These are phyloP conservation scores for Eurystomus glaucurus DNA, from an alignment of 2,797 vertebrate species.

Conservation along the genomic window DNA sequence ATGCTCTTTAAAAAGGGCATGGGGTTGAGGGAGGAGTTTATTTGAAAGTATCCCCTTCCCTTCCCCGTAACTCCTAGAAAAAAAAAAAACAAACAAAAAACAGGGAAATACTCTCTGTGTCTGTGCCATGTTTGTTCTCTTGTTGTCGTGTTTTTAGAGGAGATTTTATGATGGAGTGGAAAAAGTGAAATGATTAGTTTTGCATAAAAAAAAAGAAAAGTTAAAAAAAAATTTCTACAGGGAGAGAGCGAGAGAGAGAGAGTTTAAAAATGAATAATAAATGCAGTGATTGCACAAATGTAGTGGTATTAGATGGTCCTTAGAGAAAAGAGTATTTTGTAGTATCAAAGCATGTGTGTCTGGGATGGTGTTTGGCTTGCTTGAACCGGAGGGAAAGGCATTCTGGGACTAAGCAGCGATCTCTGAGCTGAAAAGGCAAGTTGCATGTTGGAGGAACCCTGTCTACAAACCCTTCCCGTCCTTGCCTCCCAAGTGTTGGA, in stretches of 20 bases:
- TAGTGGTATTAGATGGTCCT: constrained; percentile 80
- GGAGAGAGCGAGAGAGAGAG: constrained; percentile 76
- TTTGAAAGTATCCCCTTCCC: constrained; percentile 72
- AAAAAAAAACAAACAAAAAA: neutral
- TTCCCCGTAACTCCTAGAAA: constrained; percentile 1
- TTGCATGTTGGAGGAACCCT: constrained; percentile 68
- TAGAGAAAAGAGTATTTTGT: constrained; percentile 82
- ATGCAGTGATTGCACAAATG: constrained; percentile 85
- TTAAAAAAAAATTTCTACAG: constrained; percentile 83
- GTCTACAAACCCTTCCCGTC: constrained; percentile 58
- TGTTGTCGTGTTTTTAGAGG: constrained; percentile 85
- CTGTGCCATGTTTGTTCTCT: constrained; percentile 85
- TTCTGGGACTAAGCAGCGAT: constrained; percentile 58
- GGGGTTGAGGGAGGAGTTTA: constrained; percentile 41
- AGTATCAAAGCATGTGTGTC: constrained; percentile 73
- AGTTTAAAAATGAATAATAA: constrained; percentile 85
- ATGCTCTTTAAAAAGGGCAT: neutral
- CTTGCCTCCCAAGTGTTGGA: constrained; percentile 48
- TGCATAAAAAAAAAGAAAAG: constrained; percentile 84
- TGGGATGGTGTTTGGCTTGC: constrained; percentile 72
- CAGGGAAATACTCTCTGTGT: constrained; percentile 83
- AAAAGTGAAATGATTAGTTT: constrained; percentile 87
- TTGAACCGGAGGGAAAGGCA: constrained; percentile 64
- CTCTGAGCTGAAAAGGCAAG: constrained; percentile 64
- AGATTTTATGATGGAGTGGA: constrained; percentile 86